Base-by-base conservation (phyloP, 1,140 invertebrate species). In the fruit fly (Drosophila melanogaster) region DNA sequence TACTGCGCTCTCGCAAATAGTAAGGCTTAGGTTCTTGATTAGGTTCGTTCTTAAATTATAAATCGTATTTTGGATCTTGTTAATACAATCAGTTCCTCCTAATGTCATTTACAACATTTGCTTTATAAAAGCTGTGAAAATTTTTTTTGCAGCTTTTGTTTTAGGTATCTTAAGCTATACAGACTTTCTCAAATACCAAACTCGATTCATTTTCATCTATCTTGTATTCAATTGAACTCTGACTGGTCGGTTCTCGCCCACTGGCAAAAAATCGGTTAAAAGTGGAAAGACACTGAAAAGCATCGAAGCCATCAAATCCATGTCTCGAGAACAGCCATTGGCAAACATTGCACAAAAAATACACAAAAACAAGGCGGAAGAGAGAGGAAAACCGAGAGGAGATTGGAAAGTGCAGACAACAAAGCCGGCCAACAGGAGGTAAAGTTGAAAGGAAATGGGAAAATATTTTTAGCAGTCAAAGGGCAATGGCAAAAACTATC, bases 281-380 rank as follows among this genome's bases (percentile, higher is more conserved):
- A 19, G 41, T 24, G 22, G 49, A 54, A 51, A 47, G 43, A 59
- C 49, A 78, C 65, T 72, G 74, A 80, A 81, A 59, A 70, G 75
- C 66, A 77, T 81, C 49, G 59, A 64, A 83, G 70, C 76, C 84
- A 83, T 83, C 77, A 83, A 79, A 84, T 61, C 46, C 76, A 58
- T 77, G 60, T 81, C 66, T 64, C 58, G 66, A 84, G 54, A 79
- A 77, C 59, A 22, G 38, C 62, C 46, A 77, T 44, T 60, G 74
- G 49, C 73, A 72, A 78, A 72, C 53, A 71, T 58, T 72, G 65
- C 66, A 77, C 57, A 76, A 76, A 74, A 74, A 38, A 50, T 38
- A 74, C 43, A 56, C 49, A 74, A 37, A 44, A 40, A n/a, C 26
- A 11, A 24, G 41, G 19, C 38, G 33, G 30, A 55, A 22, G 12